These are phyloP conservation scores for Rhimphoctona megacephalus DNA, from an alignment of 2,888 invertebrate genomes.

Conservation along the genomic window DNA sequence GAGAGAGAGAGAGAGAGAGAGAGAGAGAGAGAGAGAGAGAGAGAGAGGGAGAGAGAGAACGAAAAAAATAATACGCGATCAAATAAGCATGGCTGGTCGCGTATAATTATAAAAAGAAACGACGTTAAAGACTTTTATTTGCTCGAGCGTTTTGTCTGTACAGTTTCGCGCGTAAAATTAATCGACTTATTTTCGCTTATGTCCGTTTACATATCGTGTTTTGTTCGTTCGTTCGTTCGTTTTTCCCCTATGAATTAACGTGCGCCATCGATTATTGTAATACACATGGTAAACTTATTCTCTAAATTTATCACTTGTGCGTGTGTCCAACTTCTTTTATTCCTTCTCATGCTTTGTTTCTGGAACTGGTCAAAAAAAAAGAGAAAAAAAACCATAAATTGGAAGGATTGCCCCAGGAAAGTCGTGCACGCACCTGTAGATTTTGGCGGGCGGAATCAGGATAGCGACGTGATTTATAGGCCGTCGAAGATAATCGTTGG, in stretches of 20 bases:
- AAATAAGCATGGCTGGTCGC: conserved; percentile 2
- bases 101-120: conserved; percentile 50
- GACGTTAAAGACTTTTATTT: conserved; percentile 61
- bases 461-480: conserved; percentile 49
- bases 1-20: neutral
- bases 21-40: neutral
- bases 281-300: conserved; percentile 66
- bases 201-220: conserved; percentile 42
- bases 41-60: neutral
- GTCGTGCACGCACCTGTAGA: conserved; percentile 16
- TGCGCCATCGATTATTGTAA: conserved; percentile 65
- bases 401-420: neutral
- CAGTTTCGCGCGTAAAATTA: conserved; percentile 57
- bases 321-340: conserved; percentile 50
- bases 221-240: neutral
- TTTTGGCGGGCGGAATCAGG: conserved; percentile 27
- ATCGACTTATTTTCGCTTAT: conserved; percentile 58
- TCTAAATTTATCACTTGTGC: conserved; percentile 65
- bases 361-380: neutral
- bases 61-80: neutral
- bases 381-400: neutral
- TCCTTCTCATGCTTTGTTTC: neutral
- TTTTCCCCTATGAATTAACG: conserved; percentile 33
- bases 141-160: conserved; percentile 59
- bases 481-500: conserved; percentile 25